phyloP scores from a whole-genome alignment of 2,797 vertebrate species.

The Microcaecilia unicolor region DNA sequence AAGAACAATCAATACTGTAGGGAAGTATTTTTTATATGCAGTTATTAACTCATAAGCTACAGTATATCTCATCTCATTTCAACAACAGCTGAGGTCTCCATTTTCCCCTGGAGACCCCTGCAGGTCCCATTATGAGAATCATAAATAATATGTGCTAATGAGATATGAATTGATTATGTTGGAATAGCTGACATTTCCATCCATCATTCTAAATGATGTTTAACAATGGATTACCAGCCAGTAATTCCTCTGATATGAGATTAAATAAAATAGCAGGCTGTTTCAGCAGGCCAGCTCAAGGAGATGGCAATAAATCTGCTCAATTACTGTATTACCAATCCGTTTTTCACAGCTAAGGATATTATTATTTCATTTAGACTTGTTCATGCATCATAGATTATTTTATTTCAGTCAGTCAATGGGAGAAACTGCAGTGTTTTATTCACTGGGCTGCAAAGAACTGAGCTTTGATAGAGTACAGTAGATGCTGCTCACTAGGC shows the following conservation, averaged over 20 bases:
- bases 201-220: conserved; percentile 93
- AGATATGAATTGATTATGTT: conserved; percentile 95
- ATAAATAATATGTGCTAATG: conserved; percentile 95
- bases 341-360: conserved; percentile 88
- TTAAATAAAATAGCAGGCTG: conserved; percentile 91
- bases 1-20: conserved; percentile 76
- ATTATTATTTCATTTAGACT: conserved; percentile 98
- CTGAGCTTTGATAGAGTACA: conserved; percentile 60
- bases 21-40: conserved; percentile 92
- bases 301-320: conserved; percentile 86
- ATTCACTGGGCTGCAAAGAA: conserved; percentile 63
- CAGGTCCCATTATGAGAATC: conserved; percentile 81
- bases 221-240: conserved; percentile 91
- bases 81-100: conserved; percentile 80
- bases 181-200: conserved; percentile 83
- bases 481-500: conserved; percentile 35
- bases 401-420: conserved; percentile 94
- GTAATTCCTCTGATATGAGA: conserved; percentile 89
- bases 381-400: conserved; percentile 93
- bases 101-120: conserved; percentile 57
- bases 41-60: conserved; percentile 98
- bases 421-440: conserved; percentile 82
- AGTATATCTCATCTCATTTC: conserved; percentile 95
- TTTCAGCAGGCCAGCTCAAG: conserved; percentile 75
- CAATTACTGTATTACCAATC: conserved; percentile 89